Evolutionary conservation across 2,113 vertebrate genomes (phyloP), one percentile per base, ranked within the genome.

Genomic region (Engraulis encrasicolus): DNA sequence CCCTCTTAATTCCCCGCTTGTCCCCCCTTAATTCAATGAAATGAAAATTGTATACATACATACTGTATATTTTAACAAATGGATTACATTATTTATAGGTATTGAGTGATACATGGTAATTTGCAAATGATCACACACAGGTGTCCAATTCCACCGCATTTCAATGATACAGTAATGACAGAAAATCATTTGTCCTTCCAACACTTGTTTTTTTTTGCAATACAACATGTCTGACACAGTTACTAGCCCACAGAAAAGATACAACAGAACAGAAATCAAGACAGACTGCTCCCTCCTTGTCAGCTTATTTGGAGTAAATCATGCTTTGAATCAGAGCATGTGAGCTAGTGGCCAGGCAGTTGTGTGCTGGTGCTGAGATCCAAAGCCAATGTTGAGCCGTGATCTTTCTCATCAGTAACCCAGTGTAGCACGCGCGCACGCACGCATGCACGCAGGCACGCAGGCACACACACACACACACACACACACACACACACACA

Each of bases 381-480:
- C 27, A 66, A 66, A 3, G 31, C 58, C 58, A 31, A 23, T n/a
- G 27, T 66, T 66, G 14, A 12, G 27, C 58, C 58, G 14, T 66
- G 54, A 58, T n/a, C 58, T 66, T 66, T 66, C 58, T 66, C 50
- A 34, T 5, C 50, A 11, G 80, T 84, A 80, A 84, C 58, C 14
- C 27, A 78, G 61, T 45, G 38, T 20, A 80, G n/a, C 48, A 61
- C 71, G 27, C 19, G 38, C 83, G 23, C 27, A 71, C 54, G 23
- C n/a, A 36, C 49, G n/a, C n/a, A n/a, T n/a, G 54, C 40, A 23
- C 49, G 27, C 58, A 61, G 6, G 27, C 23, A 66, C 58, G 31
- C 23, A 31, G n/a, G 31, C 58, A 66, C n/a, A 31, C 23, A 66
- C 23, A 66, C 11, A 31, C 58, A 66, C 36, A 52, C 83, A 52